A percentile compares a stretch with the other conserved stretches of the same genome.
These are phyloP conservation scores for Mizuhopecten yessoensis DNA, from an alignment of 1,140 invertebrate genomes.

Conservation along the genomic window DNA sequence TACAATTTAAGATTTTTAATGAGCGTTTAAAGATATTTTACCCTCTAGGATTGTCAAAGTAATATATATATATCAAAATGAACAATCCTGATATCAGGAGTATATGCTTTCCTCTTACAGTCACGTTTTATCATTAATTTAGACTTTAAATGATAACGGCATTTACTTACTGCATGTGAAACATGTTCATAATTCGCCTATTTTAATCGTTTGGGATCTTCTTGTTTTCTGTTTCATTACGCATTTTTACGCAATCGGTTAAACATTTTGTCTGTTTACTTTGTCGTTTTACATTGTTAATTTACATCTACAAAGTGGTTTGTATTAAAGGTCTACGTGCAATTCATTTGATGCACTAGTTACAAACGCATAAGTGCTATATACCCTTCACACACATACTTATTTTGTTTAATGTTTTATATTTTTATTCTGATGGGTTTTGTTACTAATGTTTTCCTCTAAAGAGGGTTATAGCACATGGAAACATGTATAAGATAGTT, in stretches of 20 bases:
- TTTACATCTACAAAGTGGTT: neutral
- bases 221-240: neutral
- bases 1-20: no score
- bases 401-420: no score
- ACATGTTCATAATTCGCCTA: neutral
- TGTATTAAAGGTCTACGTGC: neutral
- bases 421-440: neutral
- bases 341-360: neutral
- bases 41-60: no score
- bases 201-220: neutral
- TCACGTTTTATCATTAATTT: neutral
- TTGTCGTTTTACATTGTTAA: neutral
- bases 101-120: neutral
- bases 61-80: no score
- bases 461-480: neutral
- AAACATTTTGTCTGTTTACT: neutral
- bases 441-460: neutral
- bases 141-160: constrained; percentile 18
- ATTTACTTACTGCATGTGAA: neutral
- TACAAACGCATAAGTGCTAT: constrained; percentile 19
- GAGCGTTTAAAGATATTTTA: no score
- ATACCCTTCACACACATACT: neutral
- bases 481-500: neutral
- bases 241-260: constrained; percentile 15
- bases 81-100: no score